These are phyloP conservation scores for Melieria crassipennis DNA, from an alignment of 2,888 invertebrate species.

Conservation along the genomic window DNA sequence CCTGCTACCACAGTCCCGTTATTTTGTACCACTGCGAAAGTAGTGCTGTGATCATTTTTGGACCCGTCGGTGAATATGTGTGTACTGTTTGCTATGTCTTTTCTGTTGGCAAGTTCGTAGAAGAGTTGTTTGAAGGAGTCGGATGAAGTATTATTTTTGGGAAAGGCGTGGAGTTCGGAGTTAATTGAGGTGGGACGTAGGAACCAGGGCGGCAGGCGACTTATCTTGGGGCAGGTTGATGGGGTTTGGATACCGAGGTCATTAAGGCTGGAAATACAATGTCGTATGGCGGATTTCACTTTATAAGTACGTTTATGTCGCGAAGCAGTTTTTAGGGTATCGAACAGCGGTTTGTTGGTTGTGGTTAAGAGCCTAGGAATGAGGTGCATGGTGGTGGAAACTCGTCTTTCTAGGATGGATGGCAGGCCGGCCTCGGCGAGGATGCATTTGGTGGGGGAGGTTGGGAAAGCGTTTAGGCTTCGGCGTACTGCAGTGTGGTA, in stretches of 20 bases:
- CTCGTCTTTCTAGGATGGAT: background rate
- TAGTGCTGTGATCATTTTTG: constrained; percentile 24
- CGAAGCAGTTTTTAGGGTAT: too few species aligned
- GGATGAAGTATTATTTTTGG: background rate
- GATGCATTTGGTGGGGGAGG: constrained; percentile 23
- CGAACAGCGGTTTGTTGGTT: too few species aligned
- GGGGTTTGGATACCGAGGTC: background rate
- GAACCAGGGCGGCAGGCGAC: background rate
- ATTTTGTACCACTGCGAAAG: constrained; percentile 30
- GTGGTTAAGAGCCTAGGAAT: background rate
- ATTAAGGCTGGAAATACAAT: background rate
- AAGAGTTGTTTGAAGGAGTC: background rate
- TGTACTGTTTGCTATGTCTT: background rate
- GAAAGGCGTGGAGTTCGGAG: background rate
- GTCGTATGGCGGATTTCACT: background rate
- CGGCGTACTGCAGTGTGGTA: constrained; percentile 6
- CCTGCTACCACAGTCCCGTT: constrained; percentile 22
- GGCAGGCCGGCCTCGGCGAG: constrained; percentile 24
- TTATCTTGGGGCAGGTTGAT: background rate
- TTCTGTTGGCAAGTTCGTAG: background rate
- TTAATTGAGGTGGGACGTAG: background rate
- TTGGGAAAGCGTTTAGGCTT: constrained; percentile 13
- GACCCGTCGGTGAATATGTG: constrained; percentile 27
- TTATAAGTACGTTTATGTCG: too few species aligned
- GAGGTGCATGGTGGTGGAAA: background rate